Percentiles rank a stretch among this genome's conserved stretches.
Conservation (phyloP, 92 coral and sea anemone species). For the Siderastrea radians region DNA sequence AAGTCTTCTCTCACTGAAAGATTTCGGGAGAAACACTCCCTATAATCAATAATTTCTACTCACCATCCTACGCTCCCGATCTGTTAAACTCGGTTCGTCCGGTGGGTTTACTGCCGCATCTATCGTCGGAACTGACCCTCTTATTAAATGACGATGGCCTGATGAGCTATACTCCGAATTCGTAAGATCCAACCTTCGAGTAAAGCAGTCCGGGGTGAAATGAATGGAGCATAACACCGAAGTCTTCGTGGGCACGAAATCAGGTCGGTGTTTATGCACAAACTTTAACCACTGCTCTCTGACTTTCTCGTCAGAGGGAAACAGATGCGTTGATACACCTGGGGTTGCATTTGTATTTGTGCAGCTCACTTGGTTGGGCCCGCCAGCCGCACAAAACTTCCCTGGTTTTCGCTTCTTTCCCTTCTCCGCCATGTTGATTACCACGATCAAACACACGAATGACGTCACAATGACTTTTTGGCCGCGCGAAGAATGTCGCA, state of each 20-base stretch:
- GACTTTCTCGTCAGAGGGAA: conserved; percentile 3
- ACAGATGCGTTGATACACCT: conserved; percentile 23
- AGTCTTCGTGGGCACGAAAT: conserved; percentile 20
- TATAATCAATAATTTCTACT: neutral
- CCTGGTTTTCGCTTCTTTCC: conserved; percentile 16
- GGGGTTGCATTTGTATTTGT: conserved; percentile 21
- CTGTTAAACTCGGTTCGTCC: neutral
- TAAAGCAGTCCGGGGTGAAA: conserved; percentile 20
- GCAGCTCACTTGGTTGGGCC: conserved; percentile 37
- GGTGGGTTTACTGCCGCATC: conserved; percentile 20
- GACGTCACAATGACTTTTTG: conserved; percentile 22
- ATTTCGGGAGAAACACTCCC: neutral
- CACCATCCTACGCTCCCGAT: conserved; percentile 43
- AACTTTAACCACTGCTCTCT: conserved; percentile 44
- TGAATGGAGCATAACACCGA: conserved; percentile 39
- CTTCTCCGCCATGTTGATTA: conserved; percentile 9
- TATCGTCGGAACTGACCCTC: conserved; percentile 47
- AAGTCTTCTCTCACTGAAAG: neutral
- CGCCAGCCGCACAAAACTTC: conserved; percentile 49
- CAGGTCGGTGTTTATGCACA: conserved; percentile 25
- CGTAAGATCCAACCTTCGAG: neutral
- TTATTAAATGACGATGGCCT: neutral
- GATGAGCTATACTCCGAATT: neutral
- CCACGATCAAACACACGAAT: neutral
- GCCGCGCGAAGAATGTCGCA: conserved; percentile 30